Percentiles rank a stretch among this genome's conserved stretches.
phyloP scores from a whole-genome alignment of 2,113 vertebrate genomes.

The Cyanistes caeruleus region DNA sequence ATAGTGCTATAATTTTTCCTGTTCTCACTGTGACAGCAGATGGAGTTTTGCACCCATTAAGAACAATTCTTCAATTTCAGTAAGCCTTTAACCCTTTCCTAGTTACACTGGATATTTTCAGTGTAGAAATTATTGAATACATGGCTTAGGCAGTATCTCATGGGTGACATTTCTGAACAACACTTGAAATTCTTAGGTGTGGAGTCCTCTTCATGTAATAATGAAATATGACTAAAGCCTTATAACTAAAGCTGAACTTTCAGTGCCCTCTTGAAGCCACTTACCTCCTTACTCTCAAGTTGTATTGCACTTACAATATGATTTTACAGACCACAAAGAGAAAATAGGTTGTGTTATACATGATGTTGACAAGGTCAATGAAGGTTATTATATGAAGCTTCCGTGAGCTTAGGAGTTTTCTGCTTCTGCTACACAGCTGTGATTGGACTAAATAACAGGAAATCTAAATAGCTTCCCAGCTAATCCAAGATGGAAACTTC shows the following conservation, averaged over 20 bases:
- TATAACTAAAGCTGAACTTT: neutral
- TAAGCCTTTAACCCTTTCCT: constrained; percentile 5
- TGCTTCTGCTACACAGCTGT: neutral
- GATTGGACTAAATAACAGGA: neutral
- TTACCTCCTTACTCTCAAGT: neutral
- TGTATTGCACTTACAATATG: neutral
- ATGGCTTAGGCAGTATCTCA: neutral
- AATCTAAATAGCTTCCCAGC: neutral
- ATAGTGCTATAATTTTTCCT: neutral
- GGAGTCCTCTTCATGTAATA: neutral
- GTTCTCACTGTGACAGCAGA: constrained; percentile 15
- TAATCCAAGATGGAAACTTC: neutral
- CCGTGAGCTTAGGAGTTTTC: neutral
- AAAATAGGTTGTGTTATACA: neutral
- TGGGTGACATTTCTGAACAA: neutral
- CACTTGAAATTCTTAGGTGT: neutral
- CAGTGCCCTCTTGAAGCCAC: neutral
- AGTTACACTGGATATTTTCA: neutral
- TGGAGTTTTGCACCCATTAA: constrained; percentile 16
- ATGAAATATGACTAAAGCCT: neutral
- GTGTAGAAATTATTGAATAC: neutral
- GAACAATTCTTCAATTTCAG: constrained; percentile 1
- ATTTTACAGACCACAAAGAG: neutral
- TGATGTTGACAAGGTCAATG: neutral
- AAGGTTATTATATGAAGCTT: neutral